Evolutionary conservation across 2,113 vertebrate genomes (phyloP).

Genomic region (Camelus dromedarius): DNA sequence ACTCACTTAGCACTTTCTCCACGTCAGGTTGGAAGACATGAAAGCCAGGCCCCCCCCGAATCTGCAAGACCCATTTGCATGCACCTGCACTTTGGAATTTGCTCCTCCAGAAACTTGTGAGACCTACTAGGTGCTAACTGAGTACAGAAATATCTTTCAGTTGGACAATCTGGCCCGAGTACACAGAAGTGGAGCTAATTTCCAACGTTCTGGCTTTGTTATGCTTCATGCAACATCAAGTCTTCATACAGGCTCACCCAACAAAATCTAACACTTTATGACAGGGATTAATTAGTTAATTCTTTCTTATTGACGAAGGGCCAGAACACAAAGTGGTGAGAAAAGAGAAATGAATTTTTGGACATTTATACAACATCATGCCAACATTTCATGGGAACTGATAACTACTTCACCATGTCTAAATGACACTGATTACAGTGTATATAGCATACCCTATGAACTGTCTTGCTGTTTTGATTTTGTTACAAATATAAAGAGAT

Average conservation of each 20-base stretch:
- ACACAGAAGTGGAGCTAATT: neutral
- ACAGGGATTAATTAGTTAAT: neutral
- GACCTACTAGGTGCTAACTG: neutral
- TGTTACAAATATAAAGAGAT: slow-evolving; percentile 34
- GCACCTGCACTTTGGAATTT: neutral
- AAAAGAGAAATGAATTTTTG: neutral
- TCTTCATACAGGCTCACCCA: neutral
- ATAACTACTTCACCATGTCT: neutral
- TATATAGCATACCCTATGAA: neutral
- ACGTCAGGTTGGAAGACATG: neutral
- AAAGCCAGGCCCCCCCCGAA: neutral
- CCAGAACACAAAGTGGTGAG: neutral
- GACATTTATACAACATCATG: neutral
- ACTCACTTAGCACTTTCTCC: neutral
- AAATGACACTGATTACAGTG: neutral
- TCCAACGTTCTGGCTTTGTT: neutral
- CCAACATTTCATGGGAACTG: neutral
- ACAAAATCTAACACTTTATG: slow-evolving; percentile 1
- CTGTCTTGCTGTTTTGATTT: neutral
- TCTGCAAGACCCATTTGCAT: neutral
- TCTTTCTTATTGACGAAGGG: slow-evolving; percentile 24
- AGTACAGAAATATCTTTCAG: neutral
- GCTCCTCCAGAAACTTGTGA: neutral
- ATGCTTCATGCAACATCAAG: neutral
- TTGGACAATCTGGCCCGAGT: neutral